Percentiles rank a stretch among this genome's conserved stretches.
Evolutionary conservation across 1,140 invertebrate species (phyloP).

Genomic region (Neuroterus valhalla): DNA sequence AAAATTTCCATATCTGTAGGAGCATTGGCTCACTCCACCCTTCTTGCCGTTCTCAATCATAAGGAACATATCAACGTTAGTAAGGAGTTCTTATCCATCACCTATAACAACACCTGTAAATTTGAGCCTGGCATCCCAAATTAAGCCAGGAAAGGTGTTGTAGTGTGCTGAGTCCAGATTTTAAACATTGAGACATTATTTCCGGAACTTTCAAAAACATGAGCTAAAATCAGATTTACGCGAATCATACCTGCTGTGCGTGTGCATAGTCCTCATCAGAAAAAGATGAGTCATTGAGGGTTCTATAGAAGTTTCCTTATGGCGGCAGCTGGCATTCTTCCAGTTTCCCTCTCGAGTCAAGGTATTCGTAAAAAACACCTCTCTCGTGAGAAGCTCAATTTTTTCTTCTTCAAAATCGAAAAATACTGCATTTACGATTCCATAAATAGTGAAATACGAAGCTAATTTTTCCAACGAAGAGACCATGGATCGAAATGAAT

Average conservation of each 20-base stretch:
- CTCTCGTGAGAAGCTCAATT: too few species aligned
- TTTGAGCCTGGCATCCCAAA: too few species aligned
- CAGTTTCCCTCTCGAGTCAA: slow-evolving; percentile 54
- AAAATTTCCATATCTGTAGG: slow-evolving; percentile 66
- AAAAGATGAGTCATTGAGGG: slow-evolving; percentile 58
- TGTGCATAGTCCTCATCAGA: too few species aligned
- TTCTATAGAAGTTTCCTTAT: slow-evolving; percentile 65
- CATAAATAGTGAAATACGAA: slow-evolving; percentile 54
- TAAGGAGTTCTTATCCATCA: slow-evolving; percentile 61
- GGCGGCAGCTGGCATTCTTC: slow-evolving; percentile 57
- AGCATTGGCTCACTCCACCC: slow-evolving; percentile 57
- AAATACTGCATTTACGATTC: slow-evolving; percentile 27
- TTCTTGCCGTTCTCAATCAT: too few species aligned
- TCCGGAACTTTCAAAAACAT: slow-evolving; percentile 72
- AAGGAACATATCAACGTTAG: slow-evolving; percentile 65
- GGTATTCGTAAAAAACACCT: too few species aligned
- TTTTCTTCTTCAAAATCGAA: slow-evolving; percentile 45
- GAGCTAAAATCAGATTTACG: slow-evolving; percentile 69
- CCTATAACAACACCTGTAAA: too few species aligned
- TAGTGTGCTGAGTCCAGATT: slow-evolving; percentile 65
- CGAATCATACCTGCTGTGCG: too few species aligned
- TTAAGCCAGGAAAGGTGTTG: slow-evolving; percentile 63
- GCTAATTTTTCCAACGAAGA: slow-evolving; percentile 46
- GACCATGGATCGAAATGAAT: slow-evolving; percentile 52
- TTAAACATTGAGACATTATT: slow-evolving; percentile 57